Base-by-base conservation (phyloP, 2,888 invertebrate genomes). In the Heteromurus nitidus region DNA sequence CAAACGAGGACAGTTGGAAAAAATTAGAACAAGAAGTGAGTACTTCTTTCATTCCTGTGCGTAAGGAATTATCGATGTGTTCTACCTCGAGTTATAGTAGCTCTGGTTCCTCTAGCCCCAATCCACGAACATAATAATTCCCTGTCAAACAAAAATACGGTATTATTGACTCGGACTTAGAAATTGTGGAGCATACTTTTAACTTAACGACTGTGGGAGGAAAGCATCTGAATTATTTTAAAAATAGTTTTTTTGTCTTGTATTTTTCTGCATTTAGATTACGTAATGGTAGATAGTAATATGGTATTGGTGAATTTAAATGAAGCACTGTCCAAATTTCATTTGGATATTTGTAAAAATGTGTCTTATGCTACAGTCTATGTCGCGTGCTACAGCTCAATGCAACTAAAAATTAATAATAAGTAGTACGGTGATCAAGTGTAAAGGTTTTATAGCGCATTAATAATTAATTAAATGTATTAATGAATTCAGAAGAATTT, bases 1-100 rank as follows among this genome's bases (percentile, higher is more conserved):
- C 13, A 11, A 55, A 26, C 2, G 24, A 11, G 3, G 42, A 55
- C 50, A 44, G 64, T 26, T 75, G 75, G 75, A 58, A 28, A 64
- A n/a, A 18, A 16, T 24, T 75, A 5, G 42, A 75, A 30, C 67
- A 75, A 13, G 22, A 75, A 60, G 47, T 75, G 3, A 36, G 50
- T 24, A 36, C 67, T n/a, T 67, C 75, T 18, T 75, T 75, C 22
- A 58, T 75, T 44, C 75, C 75, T 18, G 31, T 75, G 22, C 58
- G 68, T 3, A 55, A 75, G 42, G 75, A 58, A 30, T 16, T 58
- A 3, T 75, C 75, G 5, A 68, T 22, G 13, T 55, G 74, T 31
- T 74, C 74, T 9, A 74, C 65, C 30, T 74, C 67, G 9, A 75
- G 67, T 50, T 75, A 65, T 22, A 44, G 68, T 22, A 44, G 68